Conservation (phyloP, 2,797 vertebrate species). For the Anguilla anguilla region DNA sequence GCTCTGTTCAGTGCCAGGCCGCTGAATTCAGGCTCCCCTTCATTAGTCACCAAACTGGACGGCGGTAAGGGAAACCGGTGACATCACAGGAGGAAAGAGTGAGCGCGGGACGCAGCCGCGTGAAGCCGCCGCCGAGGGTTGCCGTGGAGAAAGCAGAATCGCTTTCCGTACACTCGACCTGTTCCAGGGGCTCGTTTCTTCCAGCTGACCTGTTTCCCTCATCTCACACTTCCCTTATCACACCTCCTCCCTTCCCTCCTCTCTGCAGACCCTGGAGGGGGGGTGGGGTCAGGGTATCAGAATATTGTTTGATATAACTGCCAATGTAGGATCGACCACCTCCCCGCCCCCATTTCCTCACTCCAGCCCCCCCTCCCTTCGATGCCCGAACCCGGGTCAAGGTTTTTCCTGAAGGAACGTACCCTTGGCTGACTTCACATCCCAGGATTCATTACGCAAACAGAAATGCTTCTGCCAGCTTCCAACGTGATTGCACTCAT, state of each 20-base stretch:
- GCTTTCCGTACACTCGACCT: conserved; percentile 18
- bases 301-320: background rate
- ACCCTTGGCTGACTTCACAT: conserved; percentile 33
- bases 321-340: background rate
- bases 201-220: background rate
- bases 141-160: background rate
- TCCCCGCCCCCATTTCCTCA: background rate
- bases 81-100: background rate
- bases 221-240: background rate
- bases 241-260: background rate
- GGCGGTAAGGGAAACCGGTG: background rate
- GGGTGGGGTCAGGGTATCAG: background rate
- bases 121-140: background rate
- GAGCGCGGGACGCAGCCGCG: conserved; percentile 10
- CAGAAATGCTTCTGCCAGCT: background rate
- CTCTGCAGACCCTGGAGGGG: background rate
- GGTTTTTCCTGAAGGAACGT: conserved; percentile 34
- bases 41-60: conserved; percentile 5
- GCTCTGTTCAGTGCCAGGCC: background rate
- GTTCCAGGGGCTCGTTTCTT: background rate
- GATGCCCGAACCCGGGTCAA: background rate
- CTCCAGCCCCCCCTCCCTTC: background rate
- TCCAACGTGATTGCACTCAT: background rate
- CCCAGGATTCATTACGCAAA: background rate
- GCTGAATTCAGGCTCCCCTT: background rate